These are phyloP conservation scores for Herpailurus yagouaroundi DNA, from an alignment of 2,113 vertebrate species.

Conservation along the genomic window DNA sequence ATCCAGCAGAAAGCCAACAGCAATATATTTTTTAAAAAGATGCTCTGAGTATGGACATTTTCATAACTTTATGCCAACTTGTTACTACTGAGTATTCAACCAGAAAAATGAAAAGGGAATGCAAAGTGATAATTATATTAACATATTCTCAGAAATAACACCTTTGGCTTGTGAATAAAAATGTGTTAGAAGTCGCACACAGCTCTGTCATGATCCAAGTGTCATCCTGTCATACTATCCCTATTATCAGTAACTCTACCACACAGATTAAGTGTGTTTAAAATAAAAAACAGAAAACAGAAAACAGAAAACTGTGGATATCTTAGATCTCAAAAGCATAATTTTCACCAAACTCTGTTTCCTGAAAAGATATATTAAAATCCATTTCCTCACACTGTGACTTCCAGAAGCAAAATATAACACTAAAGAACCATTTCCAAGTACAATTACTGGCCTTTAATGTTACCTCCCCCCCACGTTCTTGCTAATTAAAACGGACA, in stretches of 20 bases:
- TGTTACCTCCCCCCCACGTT: background rate
- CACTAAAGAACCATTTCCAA: background rate
- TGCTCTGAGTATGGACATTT: background rate
- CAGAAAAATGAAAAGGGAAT: slow-evolving; percentile 38
- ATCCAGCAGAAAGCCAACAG: background rate
- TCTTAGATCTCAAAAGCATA: background rate
- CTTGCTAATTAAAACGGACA: background rate
- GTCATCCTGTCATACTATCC: background rate
- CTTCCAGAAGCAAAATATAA: background rate
- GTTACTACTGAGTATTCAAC: background rate
- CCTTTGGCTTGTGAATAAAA: slow-evolving; percentile 52
- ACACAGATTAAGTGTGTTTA: background rate
- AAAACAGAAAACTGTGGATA: background rate
- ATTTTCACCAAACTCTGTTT: background rate
- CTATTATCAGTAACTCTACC: background rate
- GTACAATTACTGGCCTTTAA: background rate
- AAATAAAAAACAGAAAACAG: background rate
- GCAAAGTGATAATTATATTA: slow-evolving; percentile 52
- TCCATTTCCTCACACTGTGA: background rate
- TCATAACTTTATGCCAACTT: background rate
- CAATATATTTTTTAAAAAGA: background rate
- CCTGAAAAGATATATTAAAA: background rate
- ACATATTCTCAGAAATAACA: slow-evolving; percentile 17
- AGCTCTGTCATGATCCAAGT: background rate
- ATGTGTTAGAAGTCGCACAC: background rate